phyloP scores from a whole-genome alignment of 2,797 vertebrate species.

The Spheniscus humboldti region DNA sequence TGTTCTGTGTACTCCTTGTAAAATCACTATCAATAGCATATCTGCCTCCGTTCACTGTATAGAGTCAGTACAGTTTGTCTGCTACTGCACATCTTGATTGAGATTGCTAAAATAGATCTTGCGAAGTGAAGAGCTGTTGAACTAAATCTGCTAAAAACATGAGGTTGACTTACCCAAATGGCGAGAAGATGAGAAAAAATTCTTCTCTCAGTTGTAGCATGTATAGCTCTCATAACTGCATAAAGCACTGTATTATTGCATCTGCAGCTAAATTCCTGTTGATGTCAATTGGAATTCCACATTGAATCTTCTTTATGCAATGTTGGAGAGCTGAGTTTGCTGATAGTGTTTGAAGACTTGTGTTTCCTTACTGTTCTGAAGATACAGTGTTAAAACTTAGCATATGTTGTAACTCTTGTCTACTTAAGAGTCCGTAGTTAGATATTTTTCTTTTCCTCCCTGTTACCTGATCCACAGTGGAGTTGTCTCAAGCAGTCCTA shows the following conservation, averaged over 20 bases:
- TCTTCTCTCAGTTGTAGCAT: neutral
- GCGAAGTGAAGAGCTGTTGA: neutral
- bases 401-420: neutral
- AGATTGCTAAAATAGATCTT: neutral
- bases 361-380: neutral
- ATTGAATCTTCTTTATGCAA: neutral
- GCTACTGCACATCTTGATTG: neutral
- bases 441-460: neutral
- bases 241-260: neutral
- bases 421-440: neutral
- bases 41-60: neutral
- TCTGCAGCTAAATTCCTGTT: neutral
- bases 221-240: neutral
- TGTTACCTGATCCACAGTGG: neutral
- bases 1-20: neutral
- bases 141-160: neutral
- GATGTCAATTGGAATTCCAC: neutral
- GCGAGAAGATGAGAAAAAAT: neutral
- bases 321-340: neutral
- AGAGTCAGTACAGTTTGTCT: neutral
- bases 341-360: neutral
- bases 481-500: neutral
- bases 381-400: neutral
- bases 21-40: rapidly evolving
- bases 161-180: neutral